phyloP scores from a whole-genome alignment of 2,113 vertebrate genomes.

The Oophaga pumilio region DNA sequence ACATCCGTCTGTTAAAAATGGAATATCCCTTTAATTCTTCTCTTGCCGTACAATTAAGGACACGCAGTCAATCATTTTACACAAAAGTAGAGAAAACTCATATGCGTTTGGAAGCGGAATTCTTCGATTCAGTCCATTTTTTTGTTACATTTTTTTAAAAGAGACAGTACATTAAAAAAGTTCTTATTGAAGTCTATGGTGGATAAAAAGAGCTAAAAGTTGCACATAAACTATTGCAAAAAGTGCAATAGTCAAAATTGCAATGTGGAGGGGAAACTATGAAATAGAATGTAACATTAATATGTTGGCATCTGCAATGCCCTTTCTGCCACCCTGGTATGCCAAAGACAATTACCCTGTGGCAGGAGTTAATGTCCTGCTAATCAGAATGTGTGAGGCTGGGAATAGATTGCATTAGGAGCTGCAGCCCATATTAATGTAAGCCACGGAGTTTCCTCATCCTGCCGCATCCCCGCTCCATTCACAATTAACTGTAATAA shows the following conservation, averaged over 20 bases:
- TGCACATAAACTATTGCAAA: neutral
- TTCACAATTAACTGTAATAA: slow-evolving; percentile 69
- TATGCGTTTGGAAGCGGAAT: too few relatives aligned
- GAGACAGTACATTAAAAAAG: neutral
- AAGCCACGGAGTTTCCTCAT: slow-evolving; percentile 45
- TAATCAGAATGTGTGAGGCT: neutral
- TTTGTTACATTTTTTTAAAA: neutral
- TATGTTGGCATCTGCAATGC: neutral
- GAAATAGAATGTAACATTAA: neutral
- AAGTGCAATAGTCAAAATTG: neutral
- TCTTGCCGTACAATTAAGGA: too few relatives aligned
- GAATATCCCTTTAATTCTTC: too few relatives aligned
- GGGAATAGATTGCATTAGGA: slow-evolving; percentile 11
- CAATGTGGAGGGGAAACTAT: neutral
- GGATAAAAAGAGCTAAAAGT: neutral
- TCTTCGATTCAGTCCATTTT: too few relatives aligned
- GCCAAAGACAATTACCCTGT: neutral
- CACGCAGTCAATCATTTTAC: too few relatives aligned
- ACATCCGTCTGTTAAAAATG: too few relatives aligned
- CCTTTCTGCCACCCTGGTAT: neutral
- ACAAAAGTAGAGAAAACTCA: too few relatives aligned
- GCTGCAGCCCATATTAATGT: slow-evolving; percentile 8
- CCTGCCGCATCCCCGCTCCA: neutral
- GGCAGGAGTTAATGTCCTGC: slow-evolving; percentile 1
- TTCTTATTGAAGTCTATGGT: neutral